A percentile compares a stretch with the other conserved stretches of the same genome.
Conservation (phyloP, 2,888 invertebrate species). For the Icerya purchasi region DNA sequence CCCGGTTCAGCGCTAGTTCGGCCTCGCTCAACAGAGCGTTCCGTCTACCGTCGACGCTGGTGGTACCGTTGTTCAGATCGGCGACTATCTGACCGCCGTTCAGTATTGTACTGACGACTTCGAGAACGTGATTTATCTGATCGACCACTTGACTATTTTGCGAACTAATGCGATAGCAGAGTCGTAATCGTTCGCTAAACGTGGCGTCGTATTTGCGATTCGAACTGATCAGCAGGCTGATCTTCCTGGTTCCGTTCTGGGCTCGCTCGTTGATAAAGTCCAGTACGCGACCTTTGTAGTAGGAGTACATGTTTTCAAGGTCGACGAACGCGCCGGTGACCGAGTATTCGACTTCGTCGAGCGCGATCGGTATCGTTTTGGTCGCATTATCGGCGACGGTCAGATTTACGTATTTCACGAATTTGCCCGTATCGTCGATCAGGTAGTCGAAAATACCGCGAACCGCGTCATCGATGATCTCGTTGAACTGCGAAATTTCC, state of each 20-base stretch:
- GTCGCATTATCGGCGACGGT: background rate
- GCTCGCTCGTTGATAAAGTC: constrained; percentile 4
- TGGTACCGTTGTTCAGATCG: constrained; percentile 1
- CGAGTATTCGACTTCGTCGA: background rate
- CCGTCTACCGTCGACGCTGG: background rate
- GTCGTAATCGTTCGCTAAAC: background rate
- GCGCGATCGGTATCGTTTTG: background rate
- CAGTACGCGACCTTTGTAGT: constrained; percentile 2
- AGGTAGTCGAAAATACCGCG: background rate
- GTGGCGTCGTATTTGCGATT: constrained; percentile 4
- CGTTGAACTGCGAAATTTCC: background rate
- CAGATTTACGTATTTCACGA: background rate
- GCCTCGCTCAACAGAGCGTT: background rate
- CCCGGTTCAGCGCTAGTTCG: background rate
- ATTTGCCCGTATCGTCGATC: background rate
- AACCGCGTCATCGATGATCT: background rate
- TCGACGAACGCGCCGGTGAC: background rate
- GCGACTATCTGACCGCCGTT: constrained; percentile 4
- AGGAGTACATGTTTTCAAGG: constrained; percentile 6
- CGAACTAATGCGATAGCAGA: constrained; percentile 6
- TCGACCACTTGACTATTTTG: constrained; percentile 5
- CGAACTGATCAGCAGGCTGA: constrained; percentile 3
- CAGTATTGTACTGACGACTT: background rate
- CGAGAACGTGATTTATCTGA: background rate
- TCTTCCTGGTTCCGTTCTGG: constrained; percentile 5